Evolutionary conservation across 2,113 vertebrate species (phyloP).

Genomic region (Dasyornis broadbenti): DNA sequence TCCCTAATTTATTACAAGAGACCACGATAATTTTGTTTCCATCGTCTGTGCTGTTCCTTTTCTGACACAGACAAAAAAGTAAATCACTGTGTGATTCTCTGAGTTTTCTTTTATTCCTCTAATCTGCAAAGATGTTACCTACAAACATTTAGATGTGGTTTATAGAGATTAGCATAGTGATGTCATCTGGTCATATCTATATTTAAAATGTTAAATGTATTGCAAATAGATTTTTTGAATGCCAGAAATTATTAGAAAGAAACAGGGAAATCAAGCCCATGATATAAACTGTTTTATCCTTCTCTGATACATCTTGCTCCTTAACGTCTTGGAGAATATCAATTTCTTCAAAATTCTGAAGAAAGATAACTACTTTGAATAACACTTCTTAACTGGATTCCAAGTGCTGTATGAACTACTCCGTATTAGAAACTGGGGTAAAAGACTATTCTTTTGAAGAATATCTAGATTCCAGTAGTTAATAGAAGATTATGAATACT

Average conservation of each 20-base stretch:
- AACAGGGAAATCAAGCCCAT: background rate
- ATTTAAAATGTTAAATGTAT: background rate
- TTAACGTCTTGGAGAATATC: background rate
- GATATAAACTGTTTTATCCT: background rate
- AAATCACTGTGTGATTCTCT: background rate
- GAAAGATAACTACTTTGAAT: background rate
- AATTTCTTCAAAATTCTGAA: background rate
- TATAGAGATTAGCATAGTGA: background rate
- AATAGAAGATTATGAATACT: background rate
- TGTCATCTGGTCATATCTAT: background rate
- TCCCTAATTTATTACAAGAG: background rate
- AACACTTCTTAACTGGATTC: background rate
- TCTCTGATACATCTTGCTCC: background rate
- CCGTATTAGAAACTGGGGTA: background rate
- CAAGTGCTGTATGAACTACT: background rate
- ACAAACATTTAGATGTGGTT: background rate
- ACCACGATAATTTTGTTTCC: background rate
- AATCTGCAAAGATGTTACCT: background rate
- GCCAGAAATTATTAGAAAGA: background rate
- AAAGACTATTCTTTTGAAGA: background rate
- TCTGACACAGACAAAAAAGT: fast-evolving
- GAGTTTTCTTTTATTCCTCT: background rate
- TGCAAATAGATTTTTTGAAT: background rate
- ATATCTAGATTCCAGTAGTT: background rate
- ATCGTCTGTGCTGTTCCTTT: background rate